Evolutionary conservation across 1,140 invertebrate genomes (phyloP), one percentile per base, ranked within the genome.

Genomic region (Oncopodura yosiiana): DNA sequence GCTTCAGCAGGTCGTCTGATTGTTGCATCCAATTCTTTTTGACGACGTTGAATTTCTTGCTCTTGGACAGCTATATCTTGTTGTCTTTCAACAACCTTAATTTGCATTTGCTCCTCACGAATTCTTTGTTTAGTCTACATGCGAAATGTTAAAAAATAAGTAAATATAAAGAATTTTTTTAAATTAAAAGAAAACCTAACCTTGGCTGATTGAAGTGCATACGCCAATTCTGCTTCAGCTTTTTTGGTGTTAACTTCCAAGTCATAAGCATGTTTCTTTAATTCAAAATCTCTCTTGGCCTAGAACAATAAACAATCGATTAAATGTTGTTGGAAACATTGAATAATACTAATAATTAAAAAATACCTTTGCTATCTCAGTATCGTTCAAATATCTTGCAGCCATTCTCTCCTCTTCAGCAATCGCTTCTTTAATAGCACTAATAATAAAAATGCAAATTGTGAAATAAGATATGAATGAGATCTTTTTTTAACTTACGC

Each of bases 321-420:
- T n/a, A n/a, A n/a, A n/a, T n/a, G n/a, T n/a, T n/a, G n/a, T n/a
- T n/a, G n/a, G n/a, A n/a, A n/a, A n/a, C n/a, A n/a, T n/a, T n/a
- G n/a, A n/a, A n/a, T n/a, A n/a, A n/a, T n/a, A n/a, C n/a, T n/a
- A n/a, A n/a, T n/a, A n/a, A n/a, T n/a, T n/a, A n/a, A n/a, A n/a
- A n/a, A n/a, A n/a, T n/a, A n/a, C n/a, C 73, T 96, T 94, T 0
- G 93, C 90, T 53, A 97, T 95, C 70, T 96, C 91, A 2, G 90
- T 92, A 68, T 98, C 92, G 71, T 97, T 97, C 0, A 58, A 9
- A 62, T 71, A 75, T 37, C 72, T 66, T 9, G 77, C 68, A 26
- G 91, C 90, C 89, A 96, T 94, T 37, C 90, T 77, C 69, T 95
- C 88, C 69, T 98, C 92, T 69, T 96, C 93, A 0, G 93, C 93